Evolutionary conservation across 1,140 invertebrate species (phyloP).

Genomic region (Drosophila teissieri): DNA sequence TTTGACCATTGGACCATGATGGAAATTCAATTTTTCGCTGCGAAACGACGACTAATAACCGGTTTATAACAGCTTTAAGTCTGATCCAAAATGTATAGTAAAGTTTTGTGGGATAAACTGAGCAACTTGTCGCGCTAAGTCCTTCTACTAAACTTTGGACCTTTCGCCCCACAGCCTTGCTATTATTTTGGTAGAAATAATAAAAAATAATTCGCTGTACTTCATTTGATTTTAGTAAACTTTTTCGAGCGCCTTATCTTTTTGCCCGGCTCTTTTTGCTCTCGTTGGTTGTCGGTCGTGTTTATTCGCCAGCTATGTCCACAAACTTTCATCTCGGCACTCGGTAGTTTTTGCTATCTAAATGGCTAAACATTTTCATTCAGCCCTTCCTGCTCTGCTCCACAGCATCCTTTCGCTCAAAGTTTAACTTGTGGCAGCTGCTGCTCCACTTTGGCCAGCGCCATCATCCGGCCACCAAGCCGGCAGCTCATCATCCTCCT

Average conservation of each 20-base stretch:
- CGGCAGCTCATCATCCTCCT: neutral
- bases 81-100: too few species aligned
- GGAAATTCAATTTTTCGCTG: slow-evolving; percentile 23
- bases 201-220: slow-evolving; percentile 10
- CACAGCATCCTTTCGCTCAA: neutral
- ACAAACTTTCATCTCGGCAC: slow-evolving; percentile 48
- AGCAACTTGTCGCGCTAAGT: neutral
- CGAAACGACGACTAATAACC: neutral
- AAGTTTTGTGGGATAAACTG: too few species aligned
- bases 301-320: slow-evolving; percentile 30
- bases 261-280: neutral
- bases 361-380: slow-evolving; percentile 60
- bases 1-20: slow-evolving; percentile 10
- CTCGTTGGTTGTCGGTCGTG: neutral
- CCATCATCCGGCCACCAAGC: neutral
- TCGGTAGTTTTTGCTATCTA: slow-evolving; percentile 42
- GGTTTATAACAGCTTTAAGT: neutral
- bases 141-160: too few species aligned
- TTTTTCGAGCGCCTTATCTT: slow-evolving; percentile 13
- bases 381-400: slow-evolving; percentile 39
- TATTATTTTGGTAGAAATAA: neutral
- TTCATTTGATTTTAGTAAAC: slow-evolving; percentile 59
- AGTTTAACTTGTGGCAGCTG: slow-evolving; percentile 14
- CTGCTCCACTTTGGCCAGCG: slow-evolving; percentile 40
- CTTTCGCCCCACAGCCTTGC: neutral